Evolutionary conservation across 2,113 vertebrate species (phyloP).

Genomic region (Monopterus albus): DNA sequence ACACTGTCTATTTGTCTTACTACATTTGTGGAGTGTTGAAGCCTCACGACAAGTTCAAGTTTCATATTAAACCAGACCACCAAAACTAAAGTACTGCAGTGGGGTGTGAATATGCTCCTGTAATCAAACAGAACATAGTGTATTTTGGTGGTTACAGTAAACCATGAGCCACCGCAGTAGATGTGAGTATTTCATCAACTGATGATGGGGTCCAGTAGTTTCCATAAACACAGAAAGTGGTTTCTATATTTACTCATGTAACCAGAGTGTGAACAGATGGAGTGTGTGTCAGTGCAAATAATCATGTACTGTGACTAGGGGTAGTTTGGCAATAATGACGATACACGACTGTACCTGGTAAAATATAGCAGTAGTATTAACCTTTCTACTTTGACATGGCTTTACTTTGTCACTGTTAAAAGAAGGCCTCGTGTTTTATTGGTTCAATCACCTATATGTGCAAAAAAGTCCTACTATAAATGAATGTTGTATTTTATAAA

Average conservation of each 20-base stretch:
- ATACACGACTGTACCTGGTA: neutral
- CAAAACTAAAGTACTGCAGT: neutral
- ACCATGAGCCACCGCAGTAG: neutral
- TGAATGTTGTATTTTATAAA: too few species aligned
- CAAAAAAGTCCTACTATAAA: too few species aligned
- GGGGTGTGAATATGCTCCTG: neutral
- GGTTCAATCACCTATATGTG: too few species aligned
- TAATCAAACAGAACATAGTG: neutral
- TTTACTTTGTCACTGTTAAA: too few species aligned
- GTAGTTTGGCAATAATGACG: neutral
- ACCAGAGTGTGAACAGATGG: too few species aligned
- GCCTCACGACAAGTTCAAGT: too few species aligned
- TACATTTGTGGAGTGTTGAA: too few species aligned
- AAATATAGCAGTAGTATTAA: neutral
- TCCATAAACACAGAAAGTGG: neutral
- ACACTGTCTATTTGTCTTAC: too few species aligned
- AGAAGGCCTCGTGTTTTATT: too few species aligned
- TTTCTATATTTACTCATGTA: neutral
- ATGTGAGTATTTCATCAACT: neutral
- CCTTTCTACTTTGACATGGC: too few species aligned
- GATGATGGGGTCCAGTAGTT: neutral
- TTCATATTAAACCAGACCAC: too few species aligned
- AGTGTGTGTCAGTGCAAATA: neutral
- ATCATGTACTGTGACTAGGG: too few species aligned
- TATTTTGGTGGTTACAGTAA: neutral